Conservation (phyloP, 2,113 vertebrate genomes). For the Thunnus thynnus region DNA sequence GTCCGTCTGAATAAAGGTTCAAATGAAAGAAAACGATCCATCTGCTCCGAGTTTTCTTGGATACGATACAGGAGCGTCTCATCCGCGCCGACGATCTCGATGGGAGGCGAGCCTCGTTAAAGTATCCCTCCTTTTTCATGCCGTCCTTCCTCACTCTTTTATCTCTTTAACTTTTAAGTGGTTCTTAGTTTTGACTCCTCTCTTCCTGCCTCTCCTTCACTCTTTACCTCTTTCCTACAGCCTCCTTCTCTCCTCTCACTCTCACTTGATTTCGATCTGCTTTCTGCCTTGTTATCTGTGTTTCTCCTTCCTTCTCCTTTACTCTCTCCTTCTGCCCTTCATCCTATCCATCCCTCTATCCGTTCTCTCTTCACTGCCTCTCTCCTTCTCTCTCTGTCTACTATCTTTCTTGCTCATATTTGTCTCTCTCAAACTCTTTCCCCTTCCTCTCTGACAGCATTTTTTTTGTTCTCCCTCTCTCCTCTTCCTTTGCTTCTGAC, state of each 20-base stretch:
- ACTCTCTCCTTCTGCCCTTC: not conserved
- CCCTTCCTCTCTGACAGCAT: not conserved
- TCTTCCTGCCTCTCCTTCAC: not conserved
- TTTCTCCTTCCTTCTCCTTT: not conserved
- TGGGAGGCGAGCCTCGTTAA: constrained; percentile 2
- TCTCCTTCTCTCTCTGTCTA: not conserved
- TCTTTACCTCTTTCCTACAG: not conserved
- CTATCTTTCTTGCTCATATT: not conserved
- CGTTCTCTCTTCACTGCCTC: not conserved
- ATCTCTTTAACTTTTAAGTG: not conserved
- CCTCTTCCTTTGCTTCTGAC: not conserved
- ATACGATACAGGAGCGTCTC: not conserved
- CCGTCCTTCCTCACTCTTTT: not conserved
- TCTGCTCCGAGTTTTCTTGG: not conserved
- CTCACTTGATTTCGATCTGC: not conserved
- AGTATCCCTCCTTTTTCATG: not conserved
- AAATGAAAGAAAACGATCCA: constrained; percentile 1
- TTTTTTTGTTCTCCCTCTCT: not conserved
- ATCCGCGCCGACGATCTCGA: not conserved
- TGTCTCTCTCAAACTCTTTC: not conserved
- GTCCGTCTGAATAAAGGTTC: not conserved
- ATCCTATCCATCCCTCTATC: not conserved
- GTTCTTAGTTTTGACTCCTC: not conserved
- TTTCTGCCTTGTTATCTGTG: not conserved
- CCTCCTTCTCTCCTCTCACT: not conserved